Evolutionary conservation across 2,888 invertebrate genomes (phyloP), one percentile per base, ranked within the genome.

Genomic region (Philaethria dido): DNA sequence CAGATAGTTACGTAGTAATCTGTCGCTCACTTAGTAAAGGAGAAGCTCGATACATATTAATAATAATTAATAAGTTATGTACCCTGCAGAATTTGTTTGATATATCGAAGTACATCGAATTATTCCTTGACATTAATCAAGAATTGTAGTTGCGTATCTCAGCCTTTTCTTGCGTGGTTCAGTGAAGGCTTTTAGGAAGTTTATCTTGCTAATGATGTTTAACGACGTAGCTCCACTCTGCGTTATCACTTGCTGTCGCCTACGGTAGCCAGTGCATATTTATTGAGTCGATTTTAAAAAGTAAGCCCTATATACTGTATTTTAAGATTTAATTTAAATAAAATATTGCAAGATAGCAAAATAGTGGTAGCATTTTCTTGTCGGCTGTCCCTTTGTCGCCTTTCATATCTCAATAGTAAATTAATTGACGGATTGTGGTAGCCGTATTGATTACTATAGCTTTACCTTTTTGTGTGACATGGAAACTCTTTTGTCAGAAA

Each of bases 201-300:
- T 91, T 91, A 91, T 91, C 91, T 88, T 83, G 83, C 89, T 91
- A 91, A 91, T 89, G 91, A 92, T 91, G 88, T 90, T 92, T 89
- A 89, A 92, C 88, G 89, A 89, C 83, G 84, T 80, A 77, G 76
- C 83, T 81, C 78, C 81, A 83, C 80, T 84, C 79, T 69, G 69
- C 77, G 81, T 89, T 90, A 91, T 91, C 90, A 79, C 74, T 72
- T 64, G 73, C 79, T 79, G 86, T 86, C 86, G 89, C 84, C 88
- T 84, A 86, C 91, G 78, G 91, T 90, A 90, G 90, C 90, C 80
- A 81, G 78, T 79, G 81, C 77, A 75, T 76, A 73, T 76, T 77
- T 73, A 72, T 75, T 73, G 73, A 68, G 59, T 68, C 73, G 69
- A 69, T 52, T 59, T 57, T 22, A 78, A 78, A 79, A 71, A 64